Evolutionary conservation across 2,797 vertebrate genomes (phyloP), one percentile per base, ranked within the genome.

Genomic region (Novumbra hubbsi): DNA sequence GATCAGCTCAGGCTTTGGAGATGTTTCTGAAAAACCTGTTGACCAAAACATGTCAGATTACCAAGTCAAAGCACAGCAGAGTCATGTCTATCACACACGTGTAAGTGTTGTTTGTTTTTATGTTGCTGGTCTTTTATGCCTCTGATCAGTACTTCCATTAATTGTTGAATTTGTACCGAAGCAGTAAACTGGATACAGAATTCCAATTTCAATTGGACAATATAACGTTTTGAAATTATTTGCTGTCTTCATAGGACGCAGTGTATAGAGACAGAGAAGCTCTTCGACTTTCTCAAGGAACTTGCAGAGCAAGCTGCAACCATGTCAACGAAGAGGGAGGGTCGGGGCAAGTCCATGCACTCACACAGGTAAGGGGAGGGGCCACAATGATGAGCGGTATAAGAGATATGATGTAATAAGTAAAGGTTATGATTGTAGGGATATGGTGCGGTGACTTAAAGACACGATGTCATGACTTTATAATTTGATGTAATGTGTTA

Each of bases 261-360:
- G 85, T 93, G 93, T 80, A 91, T 94, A 0, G 88, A 93, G 79
- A 90, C 91, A 0, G 93, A 94, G 82, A 90, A 86, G 80, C 83
- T 90, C 64, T 93, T 93, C 78, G 88, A 94, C 83, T 94, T 94
- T 76, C 84, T 94, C 67, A 92, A 82, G 80, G 90, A 91, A 24
- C 50, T 90, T 79, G 84, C 60, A 9, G 91, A 92, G 75, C 84
- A 66, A 41, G 72, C 83, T 30, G 68, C 83, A 0, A 32, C 87
- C 27, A 73, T 77, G 0, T 49, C 83, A 27, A 34, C 83, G 49
- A 83, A 87, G 81, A 87, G 80, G 78, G 89, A 92, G 68, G 75
- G 71, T 41, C 76, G 81, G 76, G 72, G 78, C 38, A 77, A 87
- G 73, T 90, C 80, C 90, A 8, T 88, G 85, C 87, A 92, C 12